Evolutionary conservation across 2,797 vertebrate genomes (phyloP), one percentile per base, ranked within the genome.

Genomic region (Dallia pectoralis): DNA sequence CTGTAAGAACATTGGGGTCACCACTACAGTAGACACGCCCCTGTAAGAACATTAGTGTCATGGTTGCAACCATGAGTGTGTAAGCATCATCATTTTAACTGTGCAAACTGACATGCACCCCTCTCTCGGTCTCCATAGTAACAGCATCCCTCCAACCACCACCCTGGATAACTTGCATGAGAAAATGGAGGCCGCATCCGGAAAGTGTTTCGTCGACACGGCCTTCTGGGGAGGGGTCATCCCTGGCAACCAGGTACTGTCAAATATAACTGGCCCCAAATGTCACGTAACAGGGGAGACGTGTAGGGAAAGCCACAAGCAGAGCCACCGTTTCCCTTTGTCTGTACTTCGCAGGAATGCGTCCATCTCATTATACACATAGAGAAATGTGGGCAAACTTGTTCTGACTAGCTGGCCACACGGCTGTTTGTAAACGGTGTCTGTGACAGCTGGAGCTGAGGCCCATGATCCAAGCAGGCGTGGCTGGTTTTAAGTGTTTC

Each of bases 151-250:
- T 61, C 93, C 94, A 30, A 95, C 93, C 48, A 95, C 94, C 71
- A 94, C 92, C 25, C 85, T 95, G 1, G 62, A 14, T 22, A 88
- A 94, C 78, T 91, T 96, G 25, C 78, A 78, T 0, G 84, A 91
- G 71, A 95, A 95, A 86, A 81, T 91, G 49, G 69, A 65, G 29
- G 88, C 88, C 67, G 93, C 93, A 0, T 71, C 74, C 0, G 92
- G 90, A 8, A 90, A 94, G 84, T 96, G 94, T 80, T 93, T 93
- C 75, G 92, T 96, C 79, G 94, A 96, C 69, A 90, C 86, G 0
- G 94, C 93, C 18, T 95, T 95, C 89, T 96, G 95, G 94, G 95
- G 94, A 69, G 94, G 94, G 1, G 89, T 95, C 12, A 83, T 95
- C 74, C 94, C 94, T 75, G 92, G 90, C 68, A 95, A 95, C 81